These are phyloP conservation scores for Malurus melanocephalus DNA, from an alignment of 2,113 vertebrate genomes.

Conservation along the genomic window DNA sequence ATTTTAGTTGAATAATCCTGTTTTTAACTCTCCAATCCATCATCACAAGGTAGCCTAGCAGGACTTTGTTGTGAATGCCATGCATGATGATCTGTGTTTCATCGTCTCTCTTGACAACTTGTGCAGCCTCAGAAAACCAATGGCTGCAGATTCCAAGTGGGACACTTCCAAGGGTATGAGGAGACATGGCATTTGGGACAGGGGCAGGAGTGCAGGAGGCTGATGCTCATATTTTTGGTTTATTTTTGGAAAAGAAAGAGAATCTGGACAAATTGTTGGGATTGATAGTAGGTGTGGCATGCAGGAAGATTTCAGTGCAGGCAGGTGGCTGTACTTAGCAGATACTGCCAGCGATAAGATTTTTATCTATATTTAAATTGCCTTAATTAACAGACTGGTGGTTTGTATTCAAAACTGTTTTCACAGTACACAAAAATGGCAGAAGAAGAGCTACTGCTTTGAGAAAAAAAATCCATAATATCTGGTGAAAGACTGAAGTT, in stretches of 20 bases:
- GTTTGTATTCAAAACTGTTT: background rate
- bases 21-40: conserved; percentile 1
- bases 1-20: conserved; percentile 29
- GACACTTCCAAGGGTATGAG: background rate
- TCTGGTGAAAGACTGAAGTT: background rate
- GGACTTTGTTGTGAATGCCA: background rate
- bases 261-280: background rate
- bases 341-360: background rate
- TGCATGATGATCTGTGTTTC: background rate
- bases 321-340: background rate
- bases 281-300: background rate
- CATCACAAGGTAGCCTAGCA: background rate
- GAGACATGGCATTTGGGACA: background rate
- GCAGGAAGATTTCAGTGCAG: background rate
- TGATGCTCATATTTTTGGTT: background rate
- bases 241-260: background rate
- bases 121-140: background rate
- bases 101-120: background rate
- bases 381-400: background rate
- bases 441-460: background rate
- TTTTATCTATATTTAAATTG: conserved; percentile 8
- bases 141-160: background rate
- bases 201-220: background rate
- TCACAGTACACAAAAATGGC: background rate
- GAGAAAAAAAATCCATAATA: background rate